Evolutionary conservation across 2,888 invertebrate genomes (phyloP), one percentile per base, ranked within the genome.

Genomic region (Apamea sordens): DNA sequence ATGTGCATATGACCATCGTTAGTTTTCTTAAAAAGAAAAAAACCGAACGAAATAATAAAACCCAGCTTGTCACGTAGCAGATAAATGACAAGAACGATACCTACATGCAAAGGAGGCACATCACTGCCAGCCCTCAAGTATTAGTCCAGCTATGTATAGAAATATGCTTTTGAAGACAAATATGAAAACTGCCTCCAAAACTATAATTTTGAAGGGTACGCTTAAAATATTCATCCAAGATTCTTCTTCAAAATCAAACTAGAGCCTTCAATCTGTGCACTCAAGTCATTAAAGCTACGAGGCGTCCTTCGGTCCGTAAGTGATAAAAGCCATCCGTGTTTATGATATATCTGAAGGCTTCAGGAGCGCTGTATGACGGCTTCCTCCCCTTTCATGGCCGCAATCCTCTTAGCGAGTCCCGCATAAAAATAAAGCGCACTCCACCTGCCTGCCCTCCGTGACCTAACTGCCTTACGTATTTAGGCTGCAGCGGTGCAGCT

Each of bases 401-500:
- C 88, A 89, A 89, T 88, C 89, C 89, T 89, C 89, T 89, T 89
- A 89, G 81, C 82, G 85, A 65, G 75, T 82, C 80, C 83, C 86
- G 85, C 88, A 91, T 90, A 91, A 90, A 91, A 91, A 89, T 88
- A 89, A 89, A 90, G 88, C 86, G 88, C 90, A 89, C 87, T 91
- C 88, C 82, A 88, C 85, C 86, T 89, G 89, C n/a, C 78, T 86
- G 89, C 89, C 89, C 92, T 92, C 91, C 94, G 94, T 95, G 96
- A 96, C 96, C 95, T 95, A 92, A 93, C 93, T 93, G 92, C 93
- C 92, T 92, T 91, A 92, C 94, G 94, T 95, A 95, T 95, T 95
- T 95, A 94, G 96, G 95, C 95, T 96, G 96, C 96, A 96, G 91
- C 94, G 93, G 89, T 96, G 96, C 96, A 96, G 94, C 95, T 95